Base-by-base conservation (phyloP, 2,113 vertebrate species). In the Sorex araneus region DNA sequence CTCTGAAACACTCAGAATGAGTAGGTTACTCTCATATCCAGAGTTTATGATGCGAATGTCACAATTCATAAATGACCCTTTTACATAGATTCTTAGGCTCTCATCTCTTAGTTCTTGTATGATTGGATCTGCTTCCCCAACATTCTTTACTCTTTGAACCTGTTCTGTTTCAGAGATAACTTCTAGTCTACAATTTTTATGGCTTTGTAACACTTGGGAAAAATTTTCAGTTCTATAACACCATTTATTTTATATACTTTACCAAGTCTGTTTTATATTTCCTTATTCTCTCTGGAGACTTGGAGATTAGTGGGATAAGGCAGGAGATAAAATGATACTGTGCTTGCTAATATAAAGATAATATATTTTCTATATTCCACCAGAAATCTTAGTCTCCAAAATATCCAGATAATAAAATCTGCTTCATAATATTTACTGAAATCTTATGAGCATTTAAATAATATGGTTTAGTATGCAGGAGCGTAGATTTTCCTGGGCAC, bases 41-140 rank as follows among this genome's bases (percentile, higher is more conserved):
- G 13, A 32, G 50, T n/a, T 7, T 1, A 1, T 8, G 6, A 7
- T 28, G 4, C 12, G 30, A 36, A 32, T 0, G 9, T 36, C 50
- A 12, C 25, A 6, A 8, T 57, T 4, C 6, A 6, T 2, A 9
- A 2, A 25, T 10, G 3, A 4, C 16, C 2, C 15, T 66, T 8
- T 30, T 12, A 12, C 25, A 4, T 23, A 32, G 0, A 2, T 57
- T 0, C 36, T 66, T 45, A n/a, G 2, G 21, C 9, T 66, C 19
- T 13, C 32, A 25, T 16, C 25, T 66, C 30, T 50, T 4, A 54
- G 63, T 34, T 16, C 5, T 47, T 16, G 84, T 8, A 36, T 54
- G 30, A 15, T 2, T 6, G 34, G 2, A 18, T 30, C 13, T 84
- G 40, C 0, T 4, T 9, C 15, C n/a, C 50, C 9, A 12, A 9